Evolutionary conservation across 2,797 vertebrate genomes (phyloP), one percentile per base, ranked within the genome.

Genomic region (Acrossocheilus fasciatus): DNA sequence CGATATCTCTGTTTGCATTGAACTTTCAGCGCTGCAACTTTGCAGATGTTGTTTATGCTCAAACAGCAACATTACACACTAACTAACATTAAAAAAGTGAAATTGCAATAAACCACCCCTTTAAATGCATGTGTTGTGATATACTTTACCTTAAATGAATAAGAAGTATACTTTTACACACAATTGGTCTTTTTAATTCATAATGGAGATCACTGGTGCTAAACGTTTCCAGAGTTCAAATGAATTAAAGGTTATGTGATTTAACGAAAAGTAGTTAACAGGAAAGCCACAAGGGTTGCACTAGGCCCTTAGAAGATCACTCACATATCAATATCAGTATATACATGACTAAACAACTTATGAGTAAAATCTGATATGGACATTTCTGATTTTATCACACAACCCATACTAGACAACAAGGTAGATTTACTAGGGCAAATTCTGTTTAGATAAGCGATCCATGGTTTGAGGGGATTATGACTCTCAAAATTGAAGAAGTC

Each of bases 221-320:
- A 39, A 39, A 4, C 11, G 23, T 39, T 14, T 36, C 20, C 11
- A 52, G 0, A 76, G 54, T 69, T 36, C 8, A 36, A 77, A 39
- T 20, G 0, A 74, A 45, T 45, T 54, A 86, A 81, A 76, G n/a
- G n/a, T 81, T 73, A 79, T 75, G 4, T 26, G 66, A 30, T n/a
- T 10, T 9, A 30, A n/a, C 64, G 52, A 76, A 50, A n/a, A 80
- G 2, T 30, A 52, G 50, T 84, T 69, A 64, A 66, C 47, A 72
- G 23, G 74, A 23, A 83, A 87, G 84, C 79, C 36, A 39, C 47
- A 66, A 10, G 36, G 73, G 75, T 70, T 86, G 39, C 12, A 34
- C 75, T 41, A 64, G 6, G 59, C 26, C 59, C 74, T 68, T 81
- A 87, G 18, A 45, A 70, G 59, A 78, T 62, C 59, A 86, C 70